These are phyloP conservation scores for Geophilus truncorum DNA, from an alignment of 2,888 invertebrate genomes.

Conservation along the genomic window DNA sequence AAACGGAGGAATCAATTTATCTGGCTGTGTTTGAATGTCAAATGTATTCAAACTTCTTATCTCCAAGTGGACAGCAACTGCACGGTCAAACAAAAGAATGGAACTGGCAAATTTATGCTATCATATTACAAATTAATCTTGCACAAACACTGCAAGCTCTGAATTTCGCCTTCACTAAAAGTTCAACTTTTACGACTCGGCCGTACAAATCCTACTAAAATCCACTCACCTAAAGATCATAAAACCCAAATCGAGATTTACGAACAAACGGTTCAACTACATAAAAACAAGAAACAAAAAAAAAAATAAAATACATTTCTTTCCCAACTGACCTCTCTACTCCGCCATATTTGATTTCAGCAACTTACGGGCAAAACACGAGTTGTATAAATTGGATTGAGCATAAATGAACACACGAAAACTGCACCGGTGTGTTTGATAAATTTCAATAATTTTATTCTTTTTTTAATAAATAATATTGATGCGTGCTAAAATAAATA, in stretches of 20 bases:
- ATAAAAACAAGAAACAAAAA: too few relatives aligned
- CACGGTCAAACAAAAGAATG: not conserved
- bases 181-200: not conserved
- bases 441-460: too few relatives aligned
- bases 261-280: not conserved
- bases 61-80: not conserved
- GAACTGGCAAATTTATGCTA: not conserved
- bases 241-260: not conserved
- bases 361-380: too few relatives aligned
- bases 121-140: slow-evolving; percentile 20
- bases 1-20: slow-evolving; percentile 11
- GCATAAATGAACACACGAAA: too few relatives aligned
- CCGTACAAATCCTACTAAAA: not conserved
- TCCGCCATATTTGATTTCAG: too few relatives aligned
- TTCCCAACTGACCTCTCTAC: not conserved
- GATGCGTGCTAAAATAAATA: not conserved
- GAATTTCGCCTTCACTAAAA: not conserved
- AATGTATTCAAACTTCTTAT: slow-evolving; percentile 16
- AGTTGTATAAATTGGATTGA: too few relatives aligned
- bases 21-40: not conserved
- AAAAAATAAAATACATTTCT: not conserved
- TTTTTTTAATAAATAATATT: too few relatives aligned
- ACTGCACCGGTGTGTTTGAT: too few relatives aligned
- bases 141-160: not conserved
- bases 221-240: not conserved